Evolutionary conservation across 2,888 invertebrate genomes (phyloP).

Genomic region (Harpalus rubripes): DNA sequence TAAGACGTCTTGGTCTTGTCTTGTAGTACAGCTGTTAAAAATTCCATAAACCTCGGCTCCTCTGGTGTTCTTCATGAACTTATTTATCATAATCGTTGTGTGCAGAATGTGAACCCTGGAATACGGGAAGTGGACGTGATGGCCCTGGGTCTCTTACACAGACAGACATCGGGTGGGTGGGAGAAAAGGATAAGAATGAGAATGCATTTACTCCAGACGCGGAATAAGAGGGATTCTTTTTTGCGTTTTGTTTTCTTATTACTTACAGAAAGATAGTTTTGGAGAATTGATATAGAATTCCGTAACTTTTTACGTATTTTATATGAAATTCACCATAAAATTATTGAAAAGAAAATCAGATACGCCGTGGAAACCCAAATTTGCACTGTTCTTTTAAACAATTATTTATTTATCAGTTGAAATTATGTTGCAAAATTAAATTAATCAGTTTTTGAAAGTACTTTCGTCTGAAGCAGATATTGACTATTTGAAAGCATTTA

Average conservation of each 20-base stretch:
- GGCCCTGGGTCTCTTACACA: background rate
- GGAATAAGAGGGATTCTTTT: background rate
- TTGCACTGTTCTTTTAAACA: no score
- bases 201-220: slow-evolving; percentile 1
- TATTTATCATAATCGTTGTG: slow-evolving; percentile 58
- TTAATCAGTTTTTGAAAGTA: no score
- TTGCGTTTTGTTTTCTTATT: background rate
- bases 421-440: no score
- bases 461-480: no score
- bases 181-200: background rate
- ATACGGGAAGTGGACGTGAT: slow-evolving; percentile 41
- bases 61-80: slow-evolving; percentile 34
- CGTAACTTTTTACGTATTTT: no score
- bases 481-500: no score
- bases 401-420: no score
- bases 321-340: no score
- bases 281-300: no score
- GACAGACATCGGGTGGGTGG: background rate
- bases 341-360: no score
- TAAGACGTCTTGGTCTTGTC: background rate
- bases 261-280: no score
- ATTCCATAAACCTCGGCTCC: slow-evolving; percentile 46
- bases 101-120: slow-evolving; percentile 34
- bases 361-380: no score
- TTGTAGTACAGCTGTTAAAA: slow-evolving; percentile 57